Evolutionary conservation across 2,888 invertebrate species (phyloP).

Genomic region (Cosmia pyralina): DNA sequence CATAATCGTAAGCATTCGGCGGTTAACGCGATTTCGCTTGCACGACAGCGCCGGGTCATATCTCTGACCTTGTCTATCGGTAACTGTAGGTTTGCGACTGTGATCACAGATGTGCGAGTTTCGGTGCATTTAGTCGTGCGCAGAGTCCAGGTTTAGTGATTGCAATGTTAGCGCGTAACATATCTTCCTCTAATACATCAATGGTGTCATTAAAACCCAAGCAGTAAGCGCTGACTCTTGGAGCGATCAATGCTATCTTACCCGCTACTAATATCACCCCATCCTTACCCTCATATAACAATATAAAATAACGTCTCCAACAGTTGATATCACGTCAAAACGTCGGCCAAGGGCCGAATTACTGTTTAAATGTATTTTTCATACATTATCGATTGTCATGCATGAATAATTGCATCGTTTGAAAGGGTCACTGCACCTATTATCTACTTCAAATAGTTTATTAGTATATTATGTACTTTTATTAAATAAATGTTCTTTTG

Average conservation of each 20-base stretch:
- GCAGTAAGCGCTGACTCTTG: background rate
- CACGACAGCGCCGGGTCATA: too few species aligned
- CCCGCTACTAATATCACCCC: constrained; percentile 21
- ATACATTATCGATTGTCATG: constrained; percentile 63
- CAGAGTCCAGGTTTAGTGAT: too few species aligned
- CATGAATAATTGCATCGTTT: constrained; percentile 67
- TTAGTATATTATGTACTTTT: constrained; percentile 29
- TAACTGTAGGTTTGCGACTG: too few species aligned
- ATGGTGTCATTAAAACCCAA: background rate
- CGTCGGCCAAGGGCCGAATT: constrained; percentile 71
- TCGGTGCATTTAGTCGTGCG: too few species aligned
- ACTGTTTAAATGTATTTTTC: constrained; percentile 73
- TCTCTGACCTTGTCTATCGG: too few species aligned
- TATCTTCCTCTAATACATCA: too few species aligned
- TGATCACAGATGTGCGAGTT: too few species aligned
- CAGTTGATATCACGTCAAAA: constrained; percentile 60
- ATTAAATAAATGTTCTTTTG: constrained; percentile 14
- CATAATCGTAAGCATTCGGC: too few species aligned
- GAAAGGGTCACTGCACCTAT: constrained; percentile 57
- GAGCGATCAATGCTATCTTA: background rate
- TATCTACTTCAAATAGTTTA: constrained; percentile 59
- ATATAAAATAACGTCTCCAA: constrained; percentile 33
- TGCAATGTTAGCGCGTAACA: too few species aligned
- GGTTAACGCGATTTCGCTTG: too few species aligned
- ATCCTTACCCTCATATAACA: constrained; percentile 36